Evolutionary conservation across 2,888 invertebrate species (phyloP).

Genomic region (Holacanthella duospinosa): DNA sequence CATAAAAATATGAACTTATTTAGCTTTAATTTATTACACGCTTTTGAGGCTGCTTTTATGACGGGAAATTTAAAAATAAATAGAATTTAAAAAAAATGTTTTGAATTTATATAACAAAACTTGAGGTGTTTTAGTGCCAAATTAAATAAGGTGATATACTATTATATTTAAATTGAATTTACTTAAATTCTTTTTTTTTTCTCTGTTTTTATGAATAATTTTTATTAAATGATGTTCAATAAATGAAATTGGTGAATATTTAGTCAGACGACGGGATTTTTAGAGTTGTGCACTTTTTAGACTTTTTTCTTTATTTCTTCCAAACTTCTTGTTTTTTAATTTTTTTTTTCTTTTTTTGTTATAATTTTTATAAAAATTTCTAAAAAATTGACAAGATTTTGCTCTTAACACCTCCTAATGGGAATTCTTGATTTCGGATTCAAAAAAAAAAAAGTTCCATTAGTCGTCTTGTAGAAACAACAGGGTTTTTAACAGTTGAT

Average conservation of each 20-base stretch:
- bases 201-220: no score
- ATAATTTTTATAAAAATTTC: no score
- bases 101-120: not conserved
- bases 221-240: not conserved
- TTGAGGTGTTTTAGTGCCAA: not conserved
- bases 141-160: no score
- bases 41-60: no score
- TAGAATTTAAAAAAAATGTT: not conserved
- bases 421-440: not conserved
- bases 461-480: not conserved
- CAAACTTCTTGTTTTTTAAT: not conserved
- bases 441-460: not conserved
- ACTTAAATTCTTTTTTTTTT: no score
- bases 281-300: no score
- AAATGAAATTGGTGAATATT: no score
- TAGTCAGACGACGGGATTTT: no score
- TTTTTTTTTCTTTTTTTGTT: not conserved
- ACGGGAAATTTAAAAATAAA: no score
- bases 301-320: no score
- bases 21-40: constrained; percentile 3
- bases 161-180: no score
- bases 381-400: not conserved
- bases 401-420: not conserved
- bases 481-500: not conserved
- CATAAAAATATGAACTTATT: not conserved